A percentile compares a stretch with the other conserved stretches of the same genome.
These are phyloP conservation scores for Penaeus japonicus DNA, from an alignment of 1,140 invertebrate genomes.

Conservation along the genomic window DNA sequence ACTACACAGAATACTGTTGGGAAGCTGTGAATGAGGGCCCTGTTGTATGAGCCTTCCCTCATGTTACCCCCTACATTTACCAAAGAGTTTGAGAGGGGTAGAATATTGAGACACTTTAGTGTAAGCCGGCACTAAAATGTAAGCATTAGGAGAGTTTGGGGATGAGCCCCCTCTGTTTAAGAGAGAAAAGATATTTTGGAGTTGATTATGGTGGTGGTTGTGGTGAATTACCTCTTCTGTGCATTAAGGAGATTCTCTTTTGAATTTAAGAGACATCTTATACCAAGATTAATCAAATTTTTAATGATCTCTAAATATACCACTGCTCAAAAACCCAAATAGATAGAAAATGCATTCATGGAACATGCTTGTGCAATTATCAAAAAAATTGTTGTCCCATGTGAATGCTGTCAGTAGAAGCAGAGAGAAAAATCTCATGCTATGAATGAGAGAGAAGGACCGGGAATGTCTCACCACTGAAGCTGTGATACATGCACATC, in stretches of 20 bases:
- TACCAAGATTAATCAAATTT: conserved; percentile 47
- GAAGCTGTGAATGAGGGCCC: conserved; percentile 13
- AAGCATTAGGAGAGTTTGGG: not conserved
- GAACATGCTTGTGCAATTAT: conserved; percentile 19
- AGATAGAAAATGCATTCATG: conserved; percentile 24
- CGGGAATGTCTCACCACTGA: conserved; percentile 6
- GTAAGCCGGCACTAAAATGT: too few relatives aligned
- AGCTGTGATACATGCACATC: conserved; percentile 29
- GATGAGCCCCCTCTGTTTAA: not conserved
- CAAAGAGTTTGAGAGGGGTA: conserved; percentile 46
- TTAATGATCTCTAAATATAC: conserved; percentile 43
- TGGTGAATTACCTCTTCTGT: conserved; percentile 43
- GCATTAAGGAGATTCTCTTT: conserved; percentile 17
- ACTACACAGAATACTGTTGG: not conserved
- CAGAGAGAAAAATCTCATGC: too few relatives aligned
- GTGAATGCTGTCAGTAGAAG: conserved; percentile 21
- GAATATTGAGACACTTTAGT: not conserved
- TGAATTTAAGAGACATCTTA: not conserved
- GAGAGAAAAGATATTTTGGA: not conserved
- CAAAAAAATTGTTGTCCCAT: conserved; percentile 30
- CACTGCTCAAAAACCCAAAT: conserved; percentile 48
- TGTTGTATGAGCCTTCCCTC: conserved; percentile 3
- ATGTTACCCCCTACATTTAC: conserved; percentile 39
- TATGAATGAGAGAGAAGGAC: too few relatives aligned
- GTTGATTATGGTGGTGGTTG: conserved; percentile 26